Evolutionary conservation across 2,797 vertebrate genomes (phyloP).

Genomic region (Ptychobarbus kaznakovi): DNA sequence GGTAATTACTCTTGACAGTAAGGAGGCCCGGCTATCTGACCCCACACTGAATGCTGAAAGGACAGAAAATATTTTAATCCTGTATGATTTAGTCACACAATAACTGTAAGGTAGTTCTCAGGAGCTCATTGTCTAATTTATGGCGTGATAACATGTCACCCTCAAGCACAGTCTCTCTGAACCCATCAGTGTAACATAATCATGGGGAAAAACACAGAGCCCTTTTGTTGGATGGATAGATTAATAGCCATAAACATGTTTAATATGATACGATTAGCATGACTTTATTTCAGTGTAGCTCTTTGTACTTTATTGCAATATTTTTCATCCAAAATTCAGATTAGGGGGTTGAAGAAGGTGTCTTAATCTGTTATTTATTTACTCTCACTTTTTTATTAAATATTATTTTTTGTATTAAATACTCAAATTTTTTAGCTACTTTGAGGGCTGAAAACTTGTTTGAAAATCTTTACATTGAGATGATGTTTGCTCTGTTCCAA

Average conservation of each 20-base stretch:
- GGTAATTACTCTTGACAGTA: slow-evolving; percentile 58
- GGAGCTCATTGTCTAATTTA: slow-evolving; percentile 36
- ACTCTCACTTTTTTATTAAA: neutral
- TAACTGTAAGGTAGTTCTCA: slow-evolving; percentile 30
- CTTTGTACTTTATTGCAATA: neutral
- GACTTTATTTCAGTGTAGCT: neutral
- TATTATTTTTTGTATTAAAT: neutral
- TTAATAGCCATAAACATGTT: slow-evolving; percentile 26
- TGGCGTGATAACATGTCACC: slow-evolving; percentile 2
- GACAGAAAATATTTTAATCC: slow-evolving; percentile 41
- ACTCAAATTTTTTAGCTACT: neutral
- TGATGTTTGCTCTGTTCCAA: neutral
- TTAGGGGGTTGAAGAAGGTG: neutral
- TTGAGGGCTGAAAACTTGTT: neutral
- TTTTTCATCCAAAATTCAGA: neutral
- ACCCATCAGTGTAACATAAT: slow-evolving; percentile 16
- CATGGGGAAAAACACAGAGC: neutral
- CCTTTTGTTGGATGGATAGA: slow-evolving; percentile 26
- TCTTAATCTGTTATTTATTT: too few species aligned
- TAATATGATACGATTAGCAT: neutral
- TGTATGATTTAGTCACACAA: slow-evolving; percentile 47
- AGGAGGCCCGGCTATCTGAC: slow-evolving; percentile 71
- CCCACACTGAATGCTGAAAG: slow-evolving; percentile 69
- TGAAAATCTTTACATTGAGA: neutral
- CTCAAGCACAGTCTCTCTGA: slow-evolving; percentile 21